Evolutionary conservation across 2,113 vertebrate genomes (phyloP).

Genomic region (Ardeotis arabs): DNA sequence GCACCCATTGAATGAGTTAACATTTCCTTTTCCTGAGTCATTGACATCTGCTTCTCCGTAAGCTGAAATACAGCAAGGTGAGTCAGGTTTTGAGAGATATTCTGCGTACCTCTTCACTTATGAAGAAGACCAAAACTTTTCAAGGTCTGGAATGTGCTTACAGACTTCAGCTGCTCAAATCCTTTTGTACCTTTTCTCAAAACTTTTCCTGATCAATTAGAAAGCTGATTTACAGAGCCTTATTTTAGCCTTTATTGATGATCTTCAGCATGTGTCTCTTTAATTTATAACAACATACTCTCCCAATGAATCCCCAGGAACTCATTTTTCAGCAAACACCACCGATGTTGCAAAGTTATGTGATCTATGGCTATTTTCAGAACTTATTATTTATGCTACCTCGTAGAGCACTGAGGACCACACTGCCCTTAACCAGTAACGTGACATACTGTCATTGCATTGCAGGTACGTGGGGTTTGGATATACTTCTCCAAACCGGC

Average conservation of each 20-base stretch:
- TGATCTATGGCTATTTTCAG: background rate
- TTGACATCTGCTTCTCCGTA: background rate
- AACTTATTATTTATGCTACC: background rate
- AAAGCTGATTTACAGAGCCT: background rate
- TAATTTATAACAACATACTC: background rate
- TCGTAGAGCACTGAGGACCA: background rate
- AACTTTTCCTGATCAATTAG: background rate
- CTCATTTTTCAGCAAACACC: background rate
- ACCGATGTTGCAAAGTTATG: background rate
- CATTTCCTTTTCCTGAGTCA: background rate
- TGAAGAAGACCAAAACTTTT: background rate
- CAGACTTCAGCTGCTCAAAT: background rate
- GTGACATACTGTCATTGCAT: background rate
- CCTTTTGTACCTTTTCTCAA: background rate
- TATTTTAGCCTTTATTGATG: conserved; percentile 4
- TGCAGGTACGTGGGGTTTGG: background rate
- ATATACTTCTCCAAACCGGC: background rate
- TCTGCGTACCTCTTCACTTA: background rate
- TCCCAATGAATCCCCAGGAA: background rate
- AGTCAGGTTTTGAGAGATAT: background rate
- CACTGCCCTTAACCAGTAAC: background rate
- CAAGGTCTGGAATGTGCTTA: background rate
- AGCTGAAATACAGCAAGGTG: background rate
- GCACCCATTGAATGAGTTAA: background rate
- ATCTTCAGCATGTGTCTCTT: background rate